phyloP scores from a whole-genome alignment of 2,888 invertebrate species.

The Camptogramma bilineatum region DNA sequence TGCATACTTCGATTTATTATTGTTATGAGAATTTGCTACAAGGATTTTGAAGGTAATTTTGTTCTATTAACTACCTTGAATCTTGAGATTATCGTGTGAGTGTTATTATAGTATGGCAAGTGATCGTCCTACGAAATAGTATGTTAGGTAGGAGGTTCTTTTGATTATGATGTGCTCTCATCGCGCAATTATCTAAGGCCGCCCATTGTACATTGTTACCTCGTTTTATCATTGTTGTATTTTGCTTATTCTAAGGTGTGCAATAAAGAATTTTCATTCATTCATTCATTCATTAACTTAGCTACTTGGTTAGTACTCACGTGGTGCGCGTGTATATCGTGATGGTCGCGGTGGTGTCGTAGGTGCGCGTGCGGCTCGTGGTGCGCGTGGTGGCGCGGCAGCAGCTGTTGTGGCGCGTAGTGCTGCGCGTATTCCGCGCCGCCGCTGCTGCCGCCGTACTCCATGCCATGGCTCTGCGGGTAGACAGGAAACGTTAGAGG shows the following conservation, averaged over 20 bases:
- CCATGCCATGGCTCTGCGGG: conserved; percentile 81
- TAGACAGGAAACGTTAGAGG: too few relatives aligned
- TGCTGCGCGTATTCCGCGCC: conserved; percentile 77
- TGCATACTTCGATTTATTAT: conserved; percentile 30
- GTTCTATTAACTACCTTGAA: background rate
- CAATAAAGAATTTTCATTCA: too few relatives aligned
- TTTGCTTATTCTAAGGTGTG: too few relatives aligned
- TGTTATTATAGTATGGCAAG: too few relatives aligned
- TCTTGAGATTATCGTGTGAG: too few relatives aligned
- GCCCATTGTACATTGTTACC: too few relatives aligned
- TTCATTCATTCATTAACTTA: too few relatives aligned
- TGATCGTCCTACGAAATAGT: too few relatives aligned
- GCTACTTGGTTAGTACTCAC: conserved; percentile 56
- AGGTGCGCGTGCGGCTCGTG: conserved; percentile 79
- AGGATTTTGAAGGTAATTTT: conserved; percentile 3
- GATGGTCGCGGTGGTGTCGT: conserved; percentile 78
- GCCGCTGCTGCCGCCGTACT: conserved; percentile 76
- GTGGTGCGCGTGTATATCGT: conserved; percentile 79
- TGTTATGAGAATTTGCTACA: conserved; percentile 10
- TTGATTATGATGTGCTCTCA: too few relatives aligned
- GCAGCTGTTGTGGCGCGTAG: conserved; percentile 79
- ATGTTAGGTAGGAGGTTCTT: too few relatives aligned
- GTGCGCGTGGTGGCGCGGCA: conserved; percentile 77
- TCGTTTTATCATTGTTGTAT: too few relatives aligned
- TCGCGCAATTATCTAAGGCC: too few relatives aligned